phyloP scores from a whole-genome alignment of 2,888 invertebrate species.

The Eupithecia abbreviata region DNA sequence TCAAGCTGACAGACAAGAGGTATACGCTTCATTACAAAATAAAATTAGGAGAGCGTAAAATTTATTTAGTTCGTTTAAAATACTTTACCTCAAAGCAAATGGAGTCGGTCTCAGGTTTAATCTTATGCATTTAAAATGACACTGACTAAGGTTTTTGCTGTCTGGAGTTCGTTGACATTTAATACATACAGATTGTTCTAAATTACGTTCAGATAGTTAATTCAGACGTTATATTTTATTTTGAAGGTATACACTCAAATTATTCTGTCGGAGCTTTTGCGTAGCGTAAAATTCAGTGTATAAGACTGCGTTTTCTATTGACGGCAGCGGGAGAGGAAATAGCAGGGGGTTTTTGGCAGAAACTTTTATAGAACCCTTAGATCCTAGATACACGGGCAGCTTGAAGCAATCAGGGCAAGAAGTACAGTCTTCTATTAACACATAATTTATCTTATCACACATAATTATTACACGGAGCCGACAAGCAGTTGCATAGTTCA shows the following conservation, averaged over 20 bases:
- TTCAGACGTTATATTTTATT: background rate
- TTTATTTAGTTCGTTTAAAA: slow-evolving; percentile 1
- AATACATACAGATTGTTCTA: background rate
- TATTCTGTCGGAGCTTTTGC: background rate
- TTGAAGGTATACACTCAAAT: background rate
- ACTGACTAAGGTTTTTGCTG: background rate
- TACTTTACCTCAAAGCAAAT: slow-evolving; percentile 3
- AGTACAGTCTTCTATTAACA: no score
- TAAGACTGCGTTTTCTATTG: background rate
- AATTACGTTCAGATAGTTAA: background rate
- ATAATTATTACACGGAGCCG: no score
- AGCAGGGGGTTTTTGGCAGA: background rate
- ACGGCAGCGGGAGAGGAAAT: background rate
- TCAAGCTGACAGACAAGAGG: background rate
- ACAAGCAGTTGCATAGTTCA: no score
- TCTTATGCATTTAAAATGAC: slow-evolving; percentile 12
- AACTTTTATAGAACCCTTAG: background rate
- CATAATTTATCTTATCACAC: no score
- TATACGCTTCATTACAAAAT: slow-evolving; percentile 1
- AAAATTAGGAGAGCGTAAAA: background rate
- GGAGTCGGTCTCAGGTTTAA: background rate
- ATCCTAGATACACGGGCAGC: no score
- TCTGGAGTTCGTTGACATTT: slow-evolving; percentile 7
- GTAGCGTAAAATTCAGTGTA: background rate
- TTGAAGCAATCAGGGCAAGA: no score